Base-by-base conservation (phyloP, 92 coral and sea anemone species). In the Parazoanthus darwini region DNA sequence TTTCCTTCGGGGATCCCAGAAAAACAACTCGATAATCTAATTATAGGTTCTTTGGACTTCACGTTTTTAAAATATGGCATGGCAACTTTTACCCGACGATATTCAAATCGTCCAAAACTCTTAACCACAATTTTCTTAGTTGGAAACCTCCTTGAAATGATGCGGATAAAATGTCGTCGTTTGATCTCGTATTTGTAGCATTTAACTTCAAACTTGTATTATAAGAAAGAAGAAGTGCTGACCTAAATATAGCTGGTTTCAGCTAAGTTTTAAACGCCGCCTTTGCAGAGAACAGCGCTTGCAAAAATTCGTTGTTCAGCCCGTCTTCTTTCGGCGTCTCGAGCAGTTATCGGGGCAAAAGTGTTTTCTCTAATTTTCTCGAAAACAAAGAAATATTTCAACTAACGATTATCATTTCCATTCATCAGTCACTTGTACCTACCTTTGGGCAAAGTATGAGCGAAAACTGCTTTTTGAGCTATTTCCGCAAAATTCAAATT, bases 71-170 rank as follows among this genome's bases (percentile, higher is more conserved):
- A 79, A 48, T 79, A 79, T 79, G 82, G 82, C 82, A 6, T 79
- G 20, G 82, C 23, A 79, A 79, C 82, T 79, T 79, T 79, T 26
- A 79, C 82, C 82, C 82, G 82, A 79, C 82, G 82, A 5, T 78
- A 78, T 78, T 78, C 3, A 78, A 78, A 78, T 18, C 25, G 23
- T 7, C 82, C 66, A 78, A 78, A 18, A 78, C 23, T 78, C 82
- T 78, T 78, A 78, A n/a, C 82, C 82, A 78, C 82, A 78, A 78
- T 78, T 78, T 78, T 13, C 82, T 44, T 29, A 78, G 82, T 50
- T 78, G 11, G 26, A 78, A 78, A 78, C 26, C 35, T 78, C 82
- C 26, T 78, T 48, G 29, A n/a, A 38, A 8, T 78, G 82, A 29
- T 78, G 37, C 82, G 23, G 82, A 7, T 78, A 78, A 78, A 78